Evolutionary conservation across 2,888 invertebrate genomes (phyloP), one percentile per base, ranked within the genome.

Genomic region (Spilarctia lutea): DNA sequence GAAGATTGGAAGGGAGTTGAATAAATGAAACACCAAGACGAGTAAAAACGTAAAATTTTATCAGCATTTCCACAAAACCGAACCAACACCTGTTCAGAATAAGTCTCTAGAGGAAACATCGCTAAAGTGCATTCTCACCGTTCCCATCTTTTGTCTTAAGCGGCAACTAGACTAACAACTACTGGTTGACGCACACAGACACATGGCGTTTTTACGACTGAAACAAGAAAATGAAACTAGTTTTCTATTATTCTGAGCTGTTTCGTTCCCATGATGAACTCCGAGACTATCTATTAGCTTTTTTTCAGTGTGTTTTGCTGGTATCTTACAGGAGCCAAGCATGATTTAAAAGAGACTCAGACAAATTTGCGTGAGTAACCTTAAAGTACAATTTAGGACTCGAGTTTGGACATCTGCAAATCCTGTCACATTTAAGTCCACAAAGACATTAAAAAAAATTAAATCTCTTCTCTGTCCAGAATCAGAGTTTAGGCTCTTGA

Each of bases 91-190:
- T 52, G 39, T 71, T n/a, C 77, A 78, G 87, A 87, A 87, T 87
- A 87, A 66, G 79, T 75, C 60, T 16, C 66, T 10, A 30, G 65
- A 81, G 86, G 84, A 82, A 87, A 82, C 83, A 83, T 85, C 78
- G 78, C 83, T 83, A 84, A 87, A 87, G 86, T 87, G 86, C 86
- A 86, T 87, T 87, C 85, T 83, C 82, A 80, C 80, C 82, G 82
- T 79, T 79, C 81, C 83, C 81, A 83, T 83, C 88, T 81, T 87
- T 86, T 87, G 86, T 87, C 82, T 86, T 77, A 79, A 83, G 79
- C 79, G 83, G 82, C 80, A 79, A 78, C 83, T 78, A 81, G 78
- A 78, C 83, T 80, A 82, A 82, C 83, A 83, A 85, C 81, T 79
- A 84, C 81, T 82, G 81, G 83, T 82, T 80, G 79, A 77, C 78